Base-by-base conservation (phyloP, 2,113 vertebrate species). In the Suncus etruscus region DNA sequence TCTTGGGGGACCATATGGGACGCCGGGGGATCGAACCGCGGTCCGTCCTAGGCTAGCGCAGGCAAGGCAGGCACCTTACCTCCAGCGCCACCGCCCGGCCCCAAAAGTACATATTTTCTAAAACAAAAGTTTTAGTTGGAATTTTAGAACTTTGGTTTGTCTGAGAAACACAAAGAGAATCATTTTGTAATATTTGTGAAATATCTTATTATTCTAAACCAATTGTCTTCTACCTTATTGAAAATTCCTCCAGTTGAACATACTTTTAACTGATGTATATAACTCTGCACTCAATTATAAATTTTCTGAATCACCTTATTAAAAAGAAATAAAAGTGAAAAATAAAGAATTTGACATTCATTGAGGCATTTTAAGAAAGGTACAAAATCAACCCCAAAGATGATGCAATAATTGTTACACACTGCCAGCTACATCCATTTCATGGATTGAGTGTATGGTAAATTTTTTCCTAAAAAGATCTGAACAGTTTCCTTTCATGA, bases 81-180 rank as follows among this genome's bases (percentile, higher is more conserved):
- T n/a, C n/a, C n/a, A n/a, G n/a, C n/a, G n/a, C n/a, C n/a, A n/a
- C n/a, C n/a, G n/a, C n/a, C n/a, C n/a, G n/a, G n/a, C n/a, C n/a
- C n/a, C n/a, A n/a, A n/a, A n/a, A n/a, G n/a, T n/a, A n/a, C n/a
- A n/a, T 14, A 69, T 74, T 84, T 82, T 86, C 16, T 9, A 89
- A 89, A 82, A 45, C 12, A 89, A 78, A 94, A 10, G 2, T 81
- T 92, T 87, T 51, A 83, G 45, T 20, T 58, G 6, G 83, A 9
- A 50, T n/a, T 78, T 83, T 58, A 66, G 32, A n/a, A 74, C 63
- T 47, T 18, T 18, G 22, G 4, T 83, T 68, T 76, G 16, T 24
- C 74, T 54, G 81, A 1, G 14, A 93, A 93, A 84, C 25, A 81
- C 78, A 85, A 66, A 70, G 11, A 29, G 51, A 79, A 32, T 70